A percentile compares a stretch with the other conserved stretches of the same genome.
Evolutionary conservation across 2,888 invertebrate genomes (phyloP).

Genomic region (Apotomis turbidana): DNA sequence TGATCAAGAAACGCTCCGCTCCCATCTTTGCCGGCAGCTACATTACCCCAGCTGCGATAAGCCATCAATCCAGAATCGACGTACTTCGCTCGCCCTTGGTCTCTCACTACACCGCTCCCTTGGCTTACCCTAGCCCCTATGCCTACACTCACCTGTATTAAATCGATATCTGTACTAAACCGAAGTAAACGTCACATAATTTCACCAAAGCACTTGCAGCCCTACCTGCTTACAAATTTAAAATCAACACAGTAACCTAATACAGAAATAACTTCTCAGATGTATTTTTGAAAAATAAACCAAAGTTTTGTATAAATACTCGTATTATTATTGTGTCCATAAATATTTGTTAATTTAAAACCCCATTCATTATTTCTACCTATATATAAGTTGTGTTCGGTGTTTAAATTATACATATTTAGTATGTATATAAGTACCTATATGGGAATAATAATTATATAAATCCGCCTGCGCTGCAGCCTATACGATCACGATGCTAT

Average conservation of each 20-base stretch:
- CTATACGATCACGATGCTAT: too few relatives aligned
- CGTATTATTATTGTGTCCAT: background rate
- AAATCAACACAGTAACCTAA: constrained; percentile 7
- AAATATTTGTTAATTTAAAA: background rate
- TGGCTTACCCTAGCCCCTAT: constrained; percentile 49
- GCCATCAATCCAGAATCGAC: constrained; percentile 61
- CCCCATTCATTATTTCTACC: too few relatives aligned
- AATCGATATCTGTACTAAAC: background rate
- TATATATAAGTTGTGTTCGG: too few relatives aligned
- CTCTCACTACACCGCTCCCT: constrained; percentile 54
- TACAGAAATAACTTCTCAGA: background rate
- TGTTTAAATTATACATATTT: too few relatives aligned
- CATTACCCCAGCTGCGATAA: constrained; percentile 58
- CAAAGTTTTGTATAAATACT: background rate
- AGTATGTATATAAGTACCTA: too few relatives aligned
- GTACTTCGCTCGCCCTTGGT: constrained; percentile 52
- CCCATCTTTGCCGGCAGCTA: constrained; percentile 51
- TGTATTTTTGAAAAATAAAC: background rate
- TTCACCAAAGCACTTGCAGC: constrained; percentile 38
- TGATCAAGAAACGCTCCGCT: constrained; percentile 67
- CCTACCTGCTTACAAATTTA: constrained; percentile 34
- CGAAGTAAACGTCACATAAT: background rate
- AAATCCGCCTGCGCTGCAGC: too few relatives aligned
- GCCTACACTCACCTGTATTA: constrained; percentile 45
- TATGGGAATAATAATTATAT: too few relatives aligned